A percentile compares a stretch with the other conserved stretches of the same genome.
Conservation (phyloP, 2,888 invertebrate species). For the Drosophila dives region DNA sequence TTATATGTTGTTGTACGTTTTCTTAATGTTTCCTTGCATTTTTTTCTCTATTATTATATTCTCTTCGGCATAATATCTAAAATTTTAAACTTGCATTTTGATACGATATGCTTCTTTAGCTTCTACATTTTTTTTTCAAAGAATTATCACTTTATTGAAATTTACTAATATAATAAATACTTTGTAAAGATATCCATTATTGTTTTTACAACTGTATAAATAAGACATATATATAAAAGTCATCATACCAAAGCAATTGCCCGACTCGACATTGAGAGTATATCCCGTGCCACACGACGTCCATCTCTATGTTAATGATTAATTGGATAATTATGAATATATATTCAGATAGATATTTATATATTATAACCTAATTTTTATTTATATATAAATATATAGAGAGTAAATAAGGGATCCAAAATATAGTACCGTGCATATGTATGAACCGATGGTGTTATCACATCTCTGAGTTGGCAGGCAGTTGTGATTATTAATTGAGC, state of each 20-base stretch:
- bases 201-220: not conserved
- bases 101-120: not conserved
- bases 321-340: not conserved
- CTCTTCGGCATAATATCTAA: not conserved
- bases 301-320: slow-evolving; percentile 40
- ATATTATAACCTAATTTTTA: not conserved
- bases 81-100: not conserved
- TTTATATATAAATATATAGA: not conserved
- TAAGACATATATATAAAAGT: not conserved
- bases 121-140: not conserved
- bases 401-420: not conserved
- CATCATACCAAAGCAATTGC: slow-evolving; percentile 92
- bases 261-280: slow-evolving; percentile 94
- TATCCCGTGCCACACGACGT: slow-evolving; percentile 98
- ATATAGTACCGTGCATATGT: slow-evolving; percentile 88
- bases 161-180: no score
- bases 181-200: no score
- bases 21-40: not conserved
- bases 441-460: slow-evolving; percentile 95
- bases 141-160: no score
- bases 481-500: slow-evolving; percentile 90
- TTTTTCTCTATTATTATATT: not conserved
- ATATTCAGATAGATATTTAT: not conserved
- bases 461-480: slow-evolving; percentile 93
- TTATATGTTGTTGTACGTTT: no score